Evolutionary conservation across 2,797 vertebrate genomes (phyloP).

Genomic region (Aselliscus stoliczkanus): DNA sequence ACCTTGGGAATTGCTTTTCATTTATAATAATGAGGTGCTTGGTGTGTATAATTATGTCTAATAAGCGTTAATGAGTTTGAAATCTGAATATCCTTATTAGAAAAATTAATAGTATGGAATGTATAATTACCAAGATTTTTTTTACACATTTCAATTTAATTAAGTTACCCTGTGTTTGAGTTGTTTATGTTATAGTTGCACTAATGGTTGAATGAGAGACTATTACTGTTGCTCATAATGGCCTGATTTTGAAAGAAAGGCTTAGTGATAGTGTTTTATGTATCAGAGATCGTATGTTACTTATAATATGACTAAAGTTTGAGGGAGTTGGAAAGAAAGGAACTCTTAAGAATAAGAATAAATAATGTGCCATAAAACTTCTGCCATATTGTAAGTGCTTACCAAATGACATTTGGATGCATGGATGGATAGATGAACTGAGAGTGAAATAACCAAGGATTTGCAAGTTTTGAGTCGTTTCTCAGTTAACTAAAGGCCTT

Average conservation of each 20-base stretch:
- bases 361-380: neutral
- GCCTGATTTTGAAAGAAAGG: slow-evolving; percentile 15
- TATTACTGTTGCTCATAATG: neutral
- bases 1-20: slow-evolving; percentile 55
- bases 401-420: neutral
- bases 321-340: neutral
- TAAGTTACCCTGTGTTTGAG: slow-evolving; percentile 1
- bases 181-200: neutral
- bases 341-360: neutral
- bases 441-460: neutral
- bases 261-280: neutral
- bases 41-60: slow-evolving; percentile 46
- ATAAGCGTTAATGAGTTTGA: slow-evolving; percentile 47
- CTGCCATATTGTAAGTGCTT: neutral
- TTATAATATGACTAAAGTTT: neutral
- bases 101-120: slow-evolving; percentile 49
- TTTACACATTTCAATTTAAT: slow-evolving; percentile 22
- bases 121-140: slow-evolving; percentile 21
- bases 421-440: neutral
- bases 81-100: slow-evolving; percentile 42
- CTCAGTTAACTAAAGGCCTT: neutral
- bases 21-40: slow-evolving; percentile 50
- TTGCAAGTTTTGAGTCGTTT: neutral
- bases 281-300: neutral
- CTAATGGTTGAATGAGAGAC: neutral